These are phyloP conservation scores for Cantharis lateralis DNA, from an alignment of 2,888 invertebrate species.

Conservation along the genomic window DNA sequence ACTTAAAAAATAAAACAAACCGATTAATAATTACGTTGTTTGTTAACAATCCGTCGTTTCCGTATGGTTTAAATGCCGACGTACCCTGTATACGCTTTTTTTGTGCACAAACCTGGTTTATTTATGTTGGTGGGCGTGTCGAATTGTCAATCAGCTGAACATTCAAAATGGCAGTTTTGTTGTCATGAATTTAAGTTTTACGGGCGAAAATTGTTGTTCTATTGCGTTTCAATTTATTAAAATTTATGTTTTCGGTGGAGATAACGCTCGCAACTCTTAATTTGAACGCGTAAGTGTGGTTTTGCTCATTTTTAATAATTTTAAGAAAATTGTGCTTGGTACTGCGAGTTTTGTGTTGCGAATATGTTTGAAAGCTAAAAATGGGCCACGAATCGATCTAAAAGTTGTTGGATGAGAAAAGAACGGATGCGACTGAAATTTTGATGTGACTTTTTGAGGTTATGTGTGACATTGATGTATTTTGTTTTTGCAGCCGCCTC, in stretches of 20 bases:
- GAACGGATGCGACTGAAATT: background rate
- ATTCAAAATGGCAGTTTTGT: constrained; percentile 47
- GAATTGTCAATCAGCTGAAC: constrained; percentile 50
- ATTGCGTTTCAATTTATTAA: background rate
- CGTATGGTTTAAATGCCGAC: constrained; percentile 15
- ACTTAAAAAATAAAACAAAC: background rate
- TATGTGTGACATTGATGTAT: background rate
- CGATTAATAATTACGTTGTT: constrained; percentile 13
- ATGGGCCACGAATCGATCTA: background rate
- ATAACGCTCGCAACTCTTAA: background rate
- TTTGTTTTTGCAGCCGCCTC: constrained; percentile 57
- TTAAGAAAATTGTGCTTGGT: background rate
- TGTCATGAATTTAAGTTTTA: background rate
- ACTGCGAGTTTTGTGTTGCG: background rate
- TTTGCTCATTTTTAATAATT: background rate
- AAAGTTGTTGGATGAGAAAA: background rate
- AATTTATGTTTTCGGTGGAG: background rate
- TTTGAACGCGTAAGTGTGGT: background rate
- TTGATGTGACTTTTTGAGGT: background rate
- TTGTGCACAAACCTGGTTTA: constrained; percentile 44
- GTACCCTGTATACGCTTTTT: constrained; percentile 10
- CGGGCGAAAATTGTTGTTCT: background rate
- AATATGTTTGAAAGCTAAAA: background rate
- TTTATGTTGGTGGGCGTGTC: constrained; percentile 53
- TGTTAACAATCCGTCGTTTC: background rate